Base-by-base conservation (phyloP, 2,888 invertebrate genomes). In the Synanthedon tipuliformis region DNA sequence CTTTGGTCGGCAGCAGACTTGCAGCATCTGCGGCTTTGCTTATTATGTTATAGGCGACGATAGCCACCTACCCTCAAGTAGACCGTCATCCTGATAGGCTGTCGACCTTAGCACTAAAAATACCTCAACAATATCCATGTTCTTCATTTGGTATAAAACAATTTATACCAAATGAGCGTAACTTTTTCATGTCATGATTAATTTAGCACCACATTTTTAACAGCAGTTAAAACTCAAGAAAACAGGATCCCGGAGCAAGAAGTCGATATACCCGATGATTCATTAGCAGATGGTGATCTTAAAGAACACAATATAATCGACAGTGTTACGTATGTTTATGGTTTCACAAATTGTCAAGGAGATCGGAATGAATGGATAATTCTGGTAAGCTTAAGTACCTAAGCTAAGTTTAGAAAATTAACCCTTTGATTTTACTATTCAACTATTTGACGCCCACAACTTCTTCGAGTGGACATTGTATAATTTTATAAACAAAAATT, bases 251-350 rank as follows among this genome's bases (percentile, higher is more conserved):
- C 64, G 3, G 84, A 89, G 10, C 71, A 81, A 2, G 89, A 90
- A 51, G 69, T 89, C 3, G 89, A 90, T 49, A 61, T 91, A 4
- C 91, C 91, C 0, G 91, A 91, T 56, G 90, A 91, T 64, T 90
- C 91, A 0, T 68, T 92, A 45, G 90, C 91, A 0, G 91, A 92
- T 62, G 88, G 89, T 0, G 92, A 92, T 68, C 76, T 92, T 3
- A 89, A 90, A 59, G 92, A 92, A 59, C 92, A 92, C 63, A 92
- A 92, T 62, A 89, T 91, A 48, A 93, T 93, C 52, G 92, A 93
- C 65, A 92, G 92, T 65, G 90, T 93, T 50, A 92, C 92, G 70
- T 93, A 92, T 66, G 87, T 92, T 45, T 92, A 93, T 62, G 92
- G 92, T 3, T 81, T 82, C 53, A 83, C 77, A 53, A 82, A 90